Evolutionary conservation across 1,140 invertebrate species (phyloP), one percentile per base, ranked within the genome.

Genomic region (Mizuhopecten yessoensis): DNA sequence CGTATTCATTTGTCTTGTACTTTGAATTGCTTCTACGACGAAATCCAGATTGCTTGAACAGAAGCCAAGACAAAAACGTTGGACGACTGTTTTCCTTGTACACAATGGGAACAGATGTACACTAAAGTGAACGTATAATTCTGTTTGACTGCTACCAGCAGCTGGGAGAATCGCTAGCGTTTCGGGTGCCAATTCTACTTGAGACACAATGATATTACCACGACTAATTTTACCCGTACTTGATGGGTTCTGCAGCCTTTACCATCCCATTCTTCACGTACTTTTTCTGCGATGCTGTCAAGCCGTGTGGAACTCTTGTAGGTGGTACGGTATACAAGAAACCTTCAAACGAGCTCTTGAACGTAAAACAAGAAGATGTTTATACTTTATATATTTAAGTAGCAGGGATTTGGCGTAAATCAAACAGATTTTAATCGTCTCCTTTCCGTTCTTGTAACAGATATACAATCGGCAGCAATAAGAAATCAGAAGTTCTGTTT

Each of bases 111-210:
- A 75, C 57, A 75, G 57, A 75, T 75, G 57, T 75, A 75, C 57
- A 75, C 57, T 75, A n/a, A 75, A 75, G 57, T 75, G 57, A 75
- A 75, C 57, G 57, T 75, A n/a, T 75, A 75, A 75, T 75, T 75
- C n/a, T 75, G 23, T 29, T 29, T 75, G 57, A 75, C 57, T 75
- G 57, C 20, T 75, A n/a, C 2, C 57, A 29, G 57, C 57, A 75
- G 57, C 57, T 75, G 57, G 57, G 57, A 75, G 57, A 75, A 75
- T 75, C n/a, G 57, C 57, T 75, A 17, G 57, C 57, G 57, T 75
- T 75, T 75, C 23, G 23, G 57, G 29, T 75, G 57, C 57, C 57
- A 75, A 75, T 9, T 75, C 57, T 75, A 75, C 57, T 75, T 75
- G 57, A 75, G 57, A 75, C 57, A 75, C 57, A 75, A 75, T 75